Percentiles rank a stretch among this genome's conserved stretches.
Conservation (phyloP, 2,113 vertebrate species). For the Budorcas taxicolor region DNA sequence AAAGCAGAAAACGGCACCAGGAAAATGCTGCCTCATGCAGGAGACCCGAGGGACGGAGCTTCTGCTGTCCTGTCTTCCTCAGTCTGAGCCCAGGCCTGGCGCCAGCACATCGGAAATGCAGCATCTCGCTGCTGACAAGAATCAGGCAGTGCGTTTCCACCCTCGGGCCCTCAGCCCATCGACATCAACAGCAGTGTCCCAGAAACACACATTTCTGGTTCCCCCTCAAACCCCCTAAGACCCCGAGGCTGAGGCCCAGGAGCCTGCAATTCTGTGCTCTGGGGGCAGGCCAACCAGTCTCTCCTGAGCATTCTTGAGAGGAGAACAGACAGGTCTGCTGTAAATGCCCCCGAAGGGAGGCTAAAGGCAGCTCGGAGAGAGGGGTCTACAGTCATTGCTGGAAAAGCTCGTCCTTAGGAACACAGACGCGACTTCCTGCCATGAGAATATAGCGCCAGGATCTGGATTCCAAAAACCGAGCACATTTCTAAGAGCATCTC, state of each 20-base stretch:
- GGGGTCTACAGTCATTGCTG: background rate
- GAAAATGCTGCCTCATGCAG: background rate
- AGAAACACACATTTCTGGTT: too few species aligned
- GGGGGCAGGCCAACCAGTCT: background rate
- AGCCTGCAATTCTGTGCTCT: fast-evolving
- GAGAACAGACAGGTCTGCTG: too few species aligned
- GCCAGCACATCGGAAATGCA: fast-evolving
- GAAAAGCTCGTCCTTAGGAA: background rate
- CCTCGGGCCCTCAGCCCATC: fast-evolving
- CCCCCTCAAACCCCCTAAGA: too few species aligned
- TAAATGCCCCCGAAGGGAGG: background rate
- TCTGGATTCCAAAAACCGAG: background rate
- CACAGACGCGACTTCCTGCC: background rate
- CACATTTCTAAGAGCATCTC: background rate
- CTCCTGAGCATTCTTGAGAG: fast-evolving
- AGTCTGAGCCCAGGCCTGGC: background rate
- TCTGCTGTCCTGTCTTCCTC: fast-evolving
- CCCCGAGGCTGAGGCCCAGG: background rate
- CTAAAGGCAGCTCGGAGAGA: fast-evolving
- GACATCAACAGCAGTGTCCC: background rate
- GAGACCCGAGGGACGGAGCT: background rate
- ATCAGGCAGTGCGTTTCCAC: background rate
- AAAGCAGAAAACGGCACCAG: background rate
- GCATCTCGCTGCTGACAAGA: too few species aligned
- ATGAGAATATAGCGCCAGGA: fast-evolving